Base-by-base conservation (phyloP, 92 coral and sea anemone species). In the Epizoanthus stellaris region DNA sequence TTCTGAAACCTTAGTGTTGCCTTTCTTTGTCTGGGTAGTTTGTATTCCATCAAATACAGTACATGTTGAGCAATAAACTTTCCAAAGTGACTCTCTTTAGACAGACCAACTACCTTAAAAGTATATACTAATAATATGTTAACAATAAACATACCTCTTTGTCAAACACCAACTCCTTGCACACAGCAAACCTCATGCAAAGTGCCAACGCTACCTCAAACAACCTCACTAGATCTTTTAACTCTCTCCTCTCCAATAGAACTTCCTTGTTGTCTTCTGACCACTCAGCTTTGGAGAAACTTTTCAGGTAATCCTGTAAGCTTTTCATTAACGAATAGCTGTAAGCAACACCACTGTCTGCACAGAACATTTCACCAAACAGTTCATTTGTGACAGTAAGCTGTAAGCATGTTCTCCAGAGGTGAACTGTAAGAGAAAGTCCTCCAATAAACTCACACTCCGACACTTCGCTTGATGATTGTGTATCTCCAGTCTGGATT, bases 341-440 rank as follows among this genome's bases (percentile, higher is more conserved):
- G 40, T 68, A 82, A 69, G 68, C 36, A 15, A 87, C 80, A 3
- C 95, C 98, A 20, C 68, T 73, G 47, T 82, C 91, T 23, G 82
- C 89, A 17, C 93, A 73, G 53, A 97, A 97, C 82, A 92, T 80
- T 66, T 95, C 94, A 52, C 94, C 66, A 76, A 94, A 97, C 61
- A 91, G 38, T 13, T 81, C 91, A 56, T 90, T 94, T 21, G 93
- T 89, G 36, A 89, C 91, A 63, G 93, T 77, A 12, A 97, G 88
- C 73, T 89, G 93, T 69, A 97, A 92, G 69, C 99, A 93, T 0
- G 98, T 90, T 57, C 86, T 91, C 99, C 99, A 97, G 7, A 97
- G 89, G 16, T 88, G 92, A 34, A 87, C 88, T 42, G 95, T 86
- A 61, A 94, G 86, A 63, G 95, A 85, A 39, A 89, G 75, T 14